Conservation (phyloP, 2,888 invertebrate genomes). For the Pyrochroa serraticornis region DNA sequence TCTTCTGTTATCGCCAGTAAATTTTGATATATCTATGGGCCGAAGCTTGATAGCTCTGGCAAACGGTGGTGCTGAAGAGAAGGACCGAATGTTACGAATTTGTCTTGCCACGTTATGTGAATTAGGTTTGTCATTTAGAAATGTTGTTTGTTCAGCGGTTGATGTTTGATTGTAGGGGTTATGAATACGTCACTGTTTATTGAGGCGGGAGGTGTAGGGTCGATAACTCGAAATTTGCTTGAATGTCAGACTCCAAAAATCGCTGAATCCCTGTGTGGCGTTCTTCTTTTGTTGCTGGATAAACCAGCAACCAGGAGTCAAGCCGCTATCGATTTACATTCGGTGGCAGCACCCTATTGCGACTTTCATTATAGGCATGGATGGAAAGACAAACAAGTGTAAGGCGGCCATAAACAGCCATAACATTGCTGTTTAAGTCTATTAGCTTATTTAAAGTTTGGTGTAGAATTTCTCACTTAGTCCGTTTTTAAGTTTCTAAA, state of each 20-base stretch:
- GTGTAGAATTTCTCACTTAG: too few relatives aligned
- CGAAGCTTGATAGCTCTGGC: conserved; percentile 83
- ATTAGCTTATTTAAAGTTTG: too few relatives aligned
- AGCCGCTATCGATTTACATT: conserved; percentile 81
- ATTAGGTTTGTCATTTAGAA: conserved; percentile 64
- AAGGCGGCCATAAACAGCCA: background rate
- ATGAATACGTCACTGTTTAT: conserved; percentile 82
- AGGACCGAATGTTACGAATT: conserved; percentile 82
- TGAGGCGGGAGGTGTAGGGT: conserved; percentile 81
- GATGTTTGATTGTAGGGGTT: conserved; percentile 64
- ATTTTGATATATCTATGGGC: conserved; percentile 77
- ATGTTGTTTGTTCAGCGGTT: conserved; percentile 1
- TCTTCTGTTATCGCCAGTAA: conserved; percentile 67
- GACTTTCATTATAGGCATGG: conserved; percentile 83
- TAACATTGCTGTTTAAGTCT: too few relatives aligned
- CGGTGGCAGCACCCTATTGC: conserved; percentile 91
- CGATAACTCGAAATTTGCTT: conserved; percentile 80
- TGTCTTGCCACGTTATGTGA: conserved; percentile 89
- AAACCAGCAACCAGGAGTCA: conserved; percentile 79
- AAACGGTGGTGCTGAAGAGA: conserved; percentile 78
- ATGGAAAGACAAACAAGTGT: conserved; percentile 63
- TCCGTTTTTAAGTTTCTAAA: background rate
- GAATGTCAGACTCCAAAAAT: conserved; percentile 88
- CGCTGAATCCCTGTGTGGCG: conserved; percentile 88
- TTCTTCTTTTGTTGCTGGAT: conserved; percentile 83